Percentiles rank a stretch among this genome's conserved stretches.
Conservation (phyloP, 2,113 vertebrate genomes). For the Gopherus evgoodei region DNA sequence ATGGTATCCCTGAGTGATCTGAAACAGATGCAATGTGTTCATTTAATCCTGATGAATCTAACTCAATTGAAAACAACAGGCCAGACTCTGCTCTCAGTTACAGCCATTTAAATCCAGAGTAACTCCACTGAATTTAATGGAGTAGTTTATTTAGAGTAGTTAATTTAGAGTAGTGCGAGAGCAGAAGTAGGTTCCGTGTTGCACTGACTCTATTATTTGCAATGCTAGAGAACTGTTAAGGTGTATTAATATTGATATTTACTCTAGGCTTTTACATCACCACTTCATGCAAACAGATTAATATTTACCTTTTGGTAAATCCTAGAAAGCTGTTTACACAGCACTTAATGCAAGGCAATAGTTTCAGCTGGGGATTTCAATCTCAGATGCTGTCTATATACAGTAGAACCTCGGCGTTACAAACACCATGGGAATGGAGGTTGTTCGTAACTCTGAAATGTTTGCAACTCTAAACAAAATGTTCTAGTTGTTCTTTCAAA, state of each 20-base stretch:
- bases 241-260: slow-evolving; percentile 71
- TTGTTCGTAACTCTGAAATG: no score
- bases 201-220: rapidly evolving
- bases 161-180: not conserved
- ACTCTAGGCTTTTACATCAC: slow-evolving; percentile 47
- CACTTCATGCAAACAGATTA: slow-evolving; percentile 46
- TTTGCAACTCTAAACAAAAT: no score
- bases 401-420: no score
- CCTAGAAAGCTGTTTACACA: slow-evolving; percentile 69
- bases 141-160: no score
- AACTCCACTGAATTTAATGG: not conserved
- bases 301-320: slow-evolving; percentile 70
- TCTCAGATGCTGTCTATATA: slow-evolving; percentile 2
- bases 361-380: slow-evolving; percentile 44
- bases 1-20: not conserved
- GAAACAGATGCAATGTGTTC: not conserved
- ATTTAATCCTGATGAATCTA: not conserved
- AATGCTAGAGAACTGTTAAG: not conserved
- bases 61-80: not conserved
- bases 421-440: no score
- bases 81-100: not conserved
- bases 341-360: slow-evolving; percentile 40
- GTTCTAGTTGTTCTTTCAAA: no score
- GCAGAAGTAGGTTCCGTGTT: not conserved
- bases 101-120: not conserved